Conservation (phyloP, 30 jellyfish, hydroid and myxozoan species). For the Turritopsis dohrnii region DNA sequence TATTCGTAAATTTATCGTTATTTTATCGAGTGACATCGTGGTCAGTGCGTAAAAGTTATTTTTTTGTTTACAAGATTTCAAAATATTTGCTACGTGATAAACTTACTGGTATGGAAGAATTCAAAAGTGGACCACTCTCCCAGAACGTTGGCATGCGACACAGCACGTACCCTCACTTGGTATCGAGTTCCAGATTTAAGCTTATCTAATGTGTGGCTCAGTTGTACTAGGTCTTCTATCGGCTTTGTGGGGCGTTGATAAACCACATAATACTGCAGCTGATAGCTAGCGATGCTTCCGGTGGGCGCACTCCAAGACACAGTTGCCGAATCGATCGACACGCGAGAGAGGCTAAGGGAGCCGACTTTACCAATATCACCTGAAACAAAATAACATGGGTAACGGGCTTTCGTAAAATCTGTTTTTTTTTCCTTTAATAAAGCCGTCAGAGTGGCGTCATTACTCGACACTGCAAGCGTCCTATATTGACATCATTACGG, state of each 20-base stretch:
- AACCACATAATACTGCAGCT: neutral
- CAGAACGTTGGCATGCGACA: neutral
- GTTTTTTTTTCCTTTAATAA: too few relatives aligned
- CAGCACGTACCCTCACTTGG: conserved; percentile 11
- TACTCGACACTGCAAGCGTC: too few relatives aligned
- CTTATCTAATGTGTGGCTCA: neutral
- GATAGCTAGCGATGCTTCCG: neutral
- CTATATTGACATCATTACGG: too few relatives aligned
- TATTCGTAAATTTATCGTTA: neutral
- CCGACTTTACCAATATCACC: neutral
- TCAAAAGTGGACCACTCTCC: neutral
- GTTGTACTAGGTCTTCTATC: neutral
- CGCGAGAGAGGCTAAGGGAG: neutral
- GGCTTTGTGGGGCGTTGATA: neutral
- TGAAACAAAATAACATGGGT: neutral
- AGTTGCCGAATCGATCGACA: neutral
- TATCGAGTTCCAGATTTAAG: conserved; percentile 9
- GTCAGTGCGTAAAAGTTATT: neutral
- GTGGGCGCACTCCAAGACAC: neutral
- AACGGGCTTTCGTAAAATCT: neutral
- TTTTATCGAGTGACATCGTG: neutral
- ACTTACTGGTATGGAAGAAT: conserved; percentile 7
- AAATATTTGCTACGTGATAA: neutral
- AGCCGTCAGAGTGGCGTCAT: too few relatives aligned
- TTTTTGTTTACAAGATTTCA: too few relatives aligned